Evolutionary conservation across 2,113 vertebrate species (phyloP).

Genomic region (Vulpes lagopus): DNA sequence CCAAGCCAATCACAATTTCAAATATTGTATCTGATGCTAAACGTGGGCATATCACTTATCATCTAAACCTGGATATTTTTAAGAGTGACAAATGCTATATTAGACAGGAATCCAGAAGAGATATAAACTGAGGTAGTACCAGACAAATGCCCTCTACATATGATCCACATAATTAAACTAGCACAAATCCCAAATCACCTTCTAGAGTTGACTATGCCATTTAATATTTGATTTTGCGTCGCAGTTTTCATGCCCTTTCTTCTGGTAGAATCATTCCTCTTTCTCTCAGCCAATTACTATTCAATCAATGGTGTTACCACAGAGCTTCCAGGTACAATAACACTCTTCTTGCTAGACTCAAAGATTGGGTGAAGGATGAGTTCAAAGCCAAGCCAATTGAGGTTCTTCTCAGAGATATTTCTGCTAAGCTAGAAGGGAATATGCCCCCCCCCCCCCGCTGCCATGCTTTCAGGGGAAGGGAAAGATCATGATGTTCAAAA

Average conservation of each 20-base stretch:
- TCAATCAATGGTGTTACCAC: not conserved
- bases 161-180: too few species aligned
- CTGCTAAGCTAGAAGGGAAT: not conserved
- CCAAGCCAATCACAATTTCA: not conserved
- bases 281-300: not conserved
- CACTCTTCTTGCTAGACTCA: not conserved
- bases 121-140: not conserved
- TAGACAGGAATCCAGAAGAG: not conserved
- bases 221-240: not conserved
- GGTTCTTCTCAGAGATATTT: not conserved
- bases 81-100: not conserved
- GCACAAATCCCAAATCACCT: not conserved
- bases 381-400: not conserved
- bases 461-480: not conserved
- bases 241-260: not conserved
- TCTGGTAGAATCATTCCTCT: not conserved
- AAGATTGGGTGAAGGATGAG: not conserved
- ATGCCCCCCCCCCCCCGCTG: fast-evolving
- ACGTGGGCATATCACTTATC: not conserved
- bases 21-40: not conserved
- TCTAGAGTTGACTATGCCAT: not conserved
- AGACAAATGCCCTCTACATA: not conserved
- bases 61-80: not conserved
- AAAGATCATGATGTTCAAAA: not conserved
- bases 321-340: not conserved